Conservation (phyloP, 1,140 invertebrate species). For the Charaxes varanes region DNA sequence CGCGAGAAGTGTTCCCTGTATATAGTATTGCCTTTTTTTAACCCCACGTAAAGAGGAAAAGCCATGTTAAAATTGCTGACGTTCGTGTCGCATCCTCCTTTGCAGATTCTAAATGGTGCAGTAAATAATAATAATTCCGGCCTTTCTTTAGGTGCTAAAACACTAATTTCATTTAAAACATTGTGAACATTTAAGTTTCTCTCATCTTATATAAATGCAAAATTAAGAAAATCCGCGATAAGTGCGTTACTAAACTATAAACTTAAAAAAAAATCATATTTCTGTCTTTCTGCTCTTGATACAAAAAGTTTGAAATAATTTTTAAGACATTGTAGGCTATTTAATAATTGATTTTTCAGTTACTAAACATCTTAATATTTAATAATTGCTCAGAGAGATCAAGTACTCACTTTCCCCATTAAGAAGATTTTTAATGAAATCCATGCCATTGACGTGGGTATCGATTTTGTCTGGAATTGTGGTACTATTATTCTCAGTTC, state of each 20-base stretch:
- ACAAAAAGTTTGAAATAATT: no score
- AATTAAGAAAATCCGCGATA: no score
- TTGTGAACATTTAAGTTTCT: neutral
- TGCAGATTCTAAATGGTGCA: constrained; percentile 46
- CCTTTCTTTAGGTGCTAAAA: constrained; percentile 32
- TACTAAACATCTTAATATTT: no score
- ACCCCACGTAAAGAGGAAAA: constrained; percentile 43
- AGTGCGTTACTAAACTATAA: no score
- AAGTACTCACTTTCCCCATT: constrained; percentile 38
- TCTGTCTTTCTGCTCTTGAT: no score
- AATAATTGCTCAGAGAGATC: no score
- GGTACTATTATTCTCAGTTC: neutral
- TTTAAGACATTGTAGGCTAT: no score
- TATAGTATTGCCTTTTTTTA: constrained; percentile 14
- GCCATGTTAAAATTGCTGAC: constrained; percentile 25
- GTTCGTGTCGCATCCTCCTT: constrained; percentile 27
- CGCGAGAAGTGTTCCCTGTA: constrained; percentile 17
- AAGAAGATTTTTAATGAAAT: constrained; percentile 31
- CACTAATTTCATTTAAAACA: no score
- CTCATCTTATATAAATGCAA: no score
- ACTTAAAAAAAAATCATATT: no score
- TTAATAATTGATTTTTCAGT: no score
- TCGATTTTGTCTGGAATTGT: constrained; percentile 10
- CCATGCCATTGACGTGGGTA: constrained; percentile 26
- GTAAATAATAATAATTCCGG: constrained; percentile 41